Evolutionary conservation across 2,888 invertebrate species (phyloP).

Genomic region (Tachystola acroxantha): DNA sequence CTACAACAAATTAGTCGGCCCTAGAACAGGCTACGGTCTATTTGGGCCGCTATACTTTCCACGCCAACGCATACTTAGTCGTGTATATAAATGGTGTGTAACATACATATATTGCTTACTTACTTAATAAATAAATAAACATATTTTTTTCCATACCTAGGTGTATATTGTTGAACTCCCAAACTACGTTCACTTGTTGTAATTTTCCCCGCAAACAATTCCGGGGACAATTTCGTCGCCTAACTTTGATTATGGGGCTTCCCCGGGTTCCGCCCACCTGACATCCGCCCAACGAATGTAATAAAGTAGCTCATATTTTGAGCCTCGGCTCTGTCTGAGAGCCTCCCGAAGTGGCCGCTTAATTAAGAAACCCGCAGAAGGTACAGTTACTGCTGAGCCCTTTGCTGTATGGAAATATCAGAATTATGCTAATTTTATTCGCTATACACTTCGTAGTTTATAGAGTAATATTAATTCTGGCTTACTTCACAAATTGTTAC

Average conservation of each 20-base stretch:
- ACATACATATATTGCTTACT: too few species aligned
- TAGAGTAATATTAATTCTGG: background rate
- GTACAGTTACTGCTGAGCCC: slow-evolving; percentile 2
- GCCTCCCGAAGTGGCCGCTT: slow-evolving; percentile 5
- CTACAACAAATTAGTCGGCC: too few species aligned
- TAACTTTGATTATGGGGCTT: background rate
- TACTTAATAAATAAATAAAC: too few species aligned
- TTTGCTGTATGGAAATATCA: slow-evolving; percentile 7
- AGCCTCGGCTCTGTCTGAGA: background rate
- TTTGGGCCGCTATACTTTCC: too few species aligned
- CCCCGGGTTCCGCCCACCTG: background rate
- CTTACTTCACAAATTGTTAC: too few species aligned
- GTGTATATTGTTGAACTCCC: too few species aligned
- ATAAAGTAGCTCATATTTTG: background rate
- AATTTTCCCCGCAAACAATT: background rate
- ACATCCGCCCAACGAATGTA: slow-evolving; percentile 2
- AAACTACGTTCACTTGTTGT: too few species aligned
- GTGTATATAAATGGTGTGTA: too few species aligned
- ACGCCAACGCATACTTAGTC: too few species aligned
- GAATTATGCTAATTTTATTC: slow-evolving; percentile 12
- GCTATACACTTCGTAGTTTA: slow-evolving; percentile 2
- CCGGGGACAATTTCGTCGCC: background rate
- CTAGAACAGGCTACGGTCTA: too few species aligned
- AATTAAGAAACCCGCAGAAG: slow-evolving; percentile 12
- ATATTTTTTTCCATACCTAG: too few species aligned